Evolutionary conservation across 1,140 invertebrate genomes (phyloP).

Genomic region (Lepidurus couesii): DNA sequence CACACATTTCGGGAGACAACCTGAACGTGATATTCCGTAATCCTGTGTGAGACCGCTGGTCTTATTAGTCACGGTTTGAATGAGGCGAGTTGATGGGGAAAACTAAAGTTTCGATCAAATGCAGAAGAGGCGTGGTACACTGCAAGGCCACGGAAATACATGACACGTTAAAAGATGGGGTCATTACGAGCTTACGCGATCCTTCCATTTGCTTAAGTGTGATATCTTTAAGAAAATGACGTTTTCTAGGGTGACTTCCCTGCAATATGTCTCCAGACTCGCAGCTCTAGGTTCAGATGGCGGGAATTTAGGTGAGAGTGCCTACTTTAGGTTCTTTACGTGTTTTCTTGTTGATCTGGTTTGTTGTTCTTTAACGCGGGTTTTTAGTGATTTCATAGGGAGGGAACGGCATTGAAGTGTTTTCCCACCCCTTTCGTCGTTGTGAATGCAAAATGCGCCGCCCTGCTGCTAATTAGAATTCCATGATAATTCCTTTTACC

Average conservation of each 20-base stretch:
- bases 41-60: no score
- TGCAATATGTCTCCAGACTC: neutral
- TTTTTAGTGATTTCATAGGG: neutral
- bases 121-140: neutral
- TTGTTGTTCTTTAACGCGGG: neutral
- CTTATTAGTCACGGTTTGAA: no score
- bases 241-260: neutral
- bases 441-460: conserved; percentile 1
- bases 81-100: no score
- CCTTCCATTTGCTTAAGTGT: neutral
- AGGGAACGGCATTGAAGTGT: neutral
- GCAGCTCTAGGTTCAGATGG: neutral
- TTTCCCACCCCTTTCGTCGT: neutral
- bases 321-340: neutral
- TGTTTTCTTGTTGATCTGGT: no score
- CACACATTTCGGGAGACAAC: no score
- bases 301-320: neutral
- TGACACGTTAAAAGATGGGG: conserved; percentile 9
- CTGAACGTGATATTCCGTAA: no score
- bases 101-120: neutral
- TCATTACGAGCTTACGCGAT: conserved; percentile 10
- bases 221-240: neutral
- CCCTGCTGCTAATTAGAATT: conserved; percentile 22
- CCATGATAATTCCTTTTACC: conserved; percentile 14
- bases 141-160: neutral